Evolutionary conservation across 35 echinoderm and acorn worm genomes (phyloP).

Genomic region (Hemicentrotus pulcherrimus): DNA sequence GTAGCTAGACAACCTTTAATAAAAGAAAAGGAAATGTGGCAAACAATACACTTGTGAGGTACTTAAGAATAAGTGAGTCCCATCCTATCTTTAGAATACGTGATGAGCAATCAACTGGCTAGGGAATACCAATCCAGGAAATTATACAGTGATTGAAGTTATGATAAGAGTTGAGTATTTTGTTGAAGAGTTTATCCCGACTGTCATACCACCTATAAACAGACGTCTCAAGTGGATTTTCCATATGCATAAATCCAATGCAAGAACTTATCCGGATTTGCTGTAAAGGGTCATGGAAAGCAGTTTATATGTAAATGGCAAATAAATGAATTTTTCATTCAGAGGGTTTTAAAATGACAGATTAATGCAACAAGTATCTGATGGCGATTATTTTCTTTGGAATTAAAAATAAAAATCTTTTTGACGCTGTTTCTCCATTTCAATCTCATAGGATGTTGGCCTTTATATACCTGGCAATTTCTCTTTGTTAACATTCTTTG

Average conservation of each 20-base stretch:
- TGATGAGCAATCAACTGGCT: conserved; percentile 16
- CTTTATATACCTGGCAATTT: no score
- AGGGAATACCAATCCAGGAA: neutral
- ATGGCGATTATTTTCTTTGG: no score
- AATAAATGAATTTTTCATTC: no score
- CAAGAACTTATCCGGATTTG: neutral
- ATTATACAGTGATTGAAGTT: conserved; percentile 3
- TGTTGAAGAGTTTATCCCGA: neutral
- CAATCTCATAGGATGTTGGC: no score
- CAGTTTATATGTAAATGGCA: neutral
- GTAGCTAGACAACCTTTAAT: neutral
- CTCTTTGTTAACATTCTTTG: no score
- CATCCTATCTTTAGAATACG: neutral
- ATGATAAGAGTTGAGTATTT: neutral
- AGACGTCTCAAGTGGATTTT: neutral
- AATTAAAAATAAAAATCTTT: no score
- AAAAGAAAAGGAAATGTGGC: neutral
- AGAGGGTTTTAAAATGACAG: no score
- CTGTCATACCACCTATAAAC: neutral
- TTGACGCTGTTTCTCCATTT: no score
- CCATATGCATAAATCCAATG: neutral
- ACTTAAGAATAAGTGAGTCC: neutral
- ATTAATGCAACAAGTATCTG: no score
- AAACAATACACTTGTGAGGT: neutral
- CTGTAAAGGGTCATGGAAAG: neutral